Evolutionary conservation across 2,888 invertebrate genomes (phyloP), one percentile per base, ranked within the genome.

Genomic region (Nesidiocoris tenuis): DNA sequence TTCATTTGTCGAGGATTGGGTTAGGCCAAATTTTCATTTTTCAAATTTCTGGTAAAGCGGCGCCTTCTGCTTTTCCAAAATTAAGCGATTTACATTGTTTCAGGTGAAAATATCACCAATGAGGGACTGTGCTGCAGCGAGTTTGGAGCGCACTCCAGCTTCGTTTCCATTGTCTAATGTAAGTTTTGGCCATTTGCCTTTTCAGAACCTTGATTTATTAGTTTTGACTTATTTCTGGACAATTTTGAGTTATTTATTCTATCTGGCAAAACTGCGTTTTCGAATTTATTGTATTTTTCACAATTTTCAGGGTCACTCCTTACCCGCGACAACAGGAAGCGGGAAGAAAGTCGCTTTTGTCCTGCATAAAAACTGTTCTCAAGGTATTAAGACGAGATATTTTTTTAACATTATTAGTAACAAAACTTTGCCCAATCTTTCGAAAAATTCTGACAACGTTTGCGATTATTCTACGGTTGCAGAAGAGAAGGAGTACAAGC

Each of bases 401-500:
- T 59, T 5, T n/a, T 59, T n/a, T 59, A n/a, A 5, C 59, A 17
- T 5, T n/a, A 17, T 18, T 7, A n/a, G 7, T 5, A 5, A 59
- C 59, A 5, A 7, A 12, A 59, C 7, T 59, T 59, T 59, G 18
- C 18, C 18, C 18, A 59, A 7, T 5, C 18, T 59, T 59, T 59
- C 5, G 7, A n/a, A 59, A 17, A 5, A 59, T 17, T 7, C n/a
- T n/a, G n/a, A n/a, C n/a, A n/a, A n/a, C n/a, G n/a, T n/a, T n/a
- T n/a, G n/a, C n/a, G n/a, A n/a, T n/a, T n/a, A n/a, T n/a, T n/a
- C n/a, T n/a, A n/a, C n/a, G n/a, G n/a, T 77, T 61, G 21, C 74
- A 79, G 79, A 77, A 25, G 77, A 76, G 54, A 70, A 74, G 1
- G 93, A 94, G 79, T 93, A 94, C 80, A 87, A 89, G 18, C 87